A percentile compares a stretch with the other conserved stretches of the same genome.
phyloP scores from a whole-genome alignment of 2,113 vertebrate genomes.

The Paraplagusia blochii region DNA sequence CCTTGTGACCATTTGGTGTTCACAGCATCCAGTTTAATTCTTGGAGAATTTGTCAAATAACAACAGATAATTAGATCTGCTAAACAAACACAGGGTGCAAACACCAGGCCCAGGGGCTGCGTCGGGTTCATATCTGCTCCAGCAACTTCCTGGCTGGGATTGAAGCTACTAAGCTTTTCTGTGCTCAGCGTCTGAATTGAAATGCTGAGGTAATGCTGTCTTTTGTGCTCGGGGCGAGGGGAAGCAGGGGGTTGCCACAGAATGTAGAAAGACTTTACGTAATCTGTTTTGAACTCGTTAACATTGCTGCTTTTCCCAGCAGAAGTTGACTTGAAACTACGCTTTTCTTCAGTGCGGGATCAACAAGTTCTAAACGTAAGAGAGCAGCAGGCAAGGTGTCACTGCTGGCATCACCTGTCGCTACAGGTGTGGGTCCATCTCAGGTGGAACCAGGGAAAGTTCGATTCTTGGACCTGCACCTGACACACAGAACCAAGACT shows the following conservation, averaged over 20 bases:
- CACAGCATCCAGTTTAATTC: neutral
- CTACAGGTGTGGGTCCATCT: conserved; percentile 44
- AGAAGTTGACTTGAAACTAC: conserved; percentile 48
- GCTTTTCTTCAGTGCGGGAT: conserved; percentile 69
- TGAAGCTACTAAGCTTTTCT: conserved; percentile 36
- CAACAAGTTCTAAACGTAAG: conserved; percentile 33
- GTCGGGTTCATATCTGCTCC: too few relatives aligned
- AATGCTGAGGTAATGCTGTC: conserved; percentile 55
- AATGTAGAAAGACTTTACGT: conserved; percentile 64
- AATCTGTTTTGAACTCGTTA: conserved; percentile 67
- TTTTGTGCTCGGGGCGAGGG: conserved; percentile 57
- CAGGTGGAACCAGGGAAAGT: conserved; percentile 40
- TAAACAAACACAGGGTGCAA: too few relatives aligned
- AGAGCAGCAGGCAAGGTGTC: conserved; percentile 38
- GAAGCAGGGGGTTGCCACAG: conserved; percentile 44
- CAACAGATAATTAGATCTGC: too few relatives aligned
- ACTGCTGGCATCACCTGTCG: conserved; percentile 36
- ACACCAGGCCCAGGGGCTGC: too few relatives aligned
- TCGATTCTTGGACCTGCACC: conserved; percentile 18
- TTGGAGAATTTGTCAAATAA: too few relatives aligned
- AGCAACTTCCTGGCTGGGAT: conserved; percentile 25
- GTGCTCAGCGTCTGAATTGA: conserved; percentile 36
- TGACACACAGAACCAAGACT: too few relatives aligned
- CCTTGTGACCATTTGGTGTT: conserved; percentile 8
- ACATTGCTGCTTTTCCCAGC: conserved; percentile 52